Evolutionary conservation across 2,888 invertebrate genomes (phyloP), one percentile per base, ranked within the genome.

Genomic region (Oscheius sp.): DNA sequence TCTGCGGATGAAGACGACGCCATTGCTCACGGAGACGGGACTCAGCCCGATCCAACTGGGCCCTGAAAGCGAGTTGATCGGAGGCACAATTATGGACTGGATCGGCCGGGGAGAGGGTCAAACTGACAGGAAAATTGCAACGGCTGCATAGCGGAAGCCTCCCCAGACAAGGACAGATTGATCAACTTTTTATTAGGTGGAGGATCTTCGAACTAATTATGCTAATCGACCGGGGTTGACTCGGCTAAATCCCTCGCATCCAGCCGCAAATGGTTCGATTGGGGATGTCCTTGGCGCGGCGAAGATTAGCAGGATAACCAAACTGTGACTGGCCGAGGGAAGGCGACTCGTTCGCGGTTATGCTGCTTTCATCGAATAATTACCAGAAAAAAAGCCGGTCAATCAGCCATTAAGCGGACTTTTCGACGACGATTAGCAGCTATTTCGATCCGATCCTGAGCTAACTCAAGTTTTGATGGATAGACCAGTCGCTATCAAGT

Each of bases 31-130:
- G 53, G 3, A 72, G 56, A 27, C 64, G 43, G 12, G 55, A 35
- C 43, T 72, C 72, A 16, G 72, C 72, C 27, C 27, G 25, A 56
- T 72, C 72, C 59, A 73, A 35, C 43, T 73, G 68, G 27, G 73
- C 64, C 25, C 72, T 72, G 45, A 46, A 69, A 70, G 23, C 12
- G 46, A 49, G 7, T 64, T n/a, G 64, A 27, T 64, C 21, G 61
- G 41, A 41, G 23, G 43, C 25, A 43, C 61, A 61, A 61, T 61
- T 61, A 61, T 61, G 61, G 61, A 43, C 61, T 61, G 61, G 41
- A 41, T 41, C 21, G 43, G 45, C n/a, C 43, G n/a, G 21, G 45
- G 43, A 23, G 13, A 35, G 61, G 61, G 61, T 61, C 61, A 61
- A 61, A 61, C 41, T 61, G 61, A 61, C 61, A 45, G 61, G 61